Conservation (phyloP, 1,140 invertebrate species). For the Penaeus vannamei region DNA sequence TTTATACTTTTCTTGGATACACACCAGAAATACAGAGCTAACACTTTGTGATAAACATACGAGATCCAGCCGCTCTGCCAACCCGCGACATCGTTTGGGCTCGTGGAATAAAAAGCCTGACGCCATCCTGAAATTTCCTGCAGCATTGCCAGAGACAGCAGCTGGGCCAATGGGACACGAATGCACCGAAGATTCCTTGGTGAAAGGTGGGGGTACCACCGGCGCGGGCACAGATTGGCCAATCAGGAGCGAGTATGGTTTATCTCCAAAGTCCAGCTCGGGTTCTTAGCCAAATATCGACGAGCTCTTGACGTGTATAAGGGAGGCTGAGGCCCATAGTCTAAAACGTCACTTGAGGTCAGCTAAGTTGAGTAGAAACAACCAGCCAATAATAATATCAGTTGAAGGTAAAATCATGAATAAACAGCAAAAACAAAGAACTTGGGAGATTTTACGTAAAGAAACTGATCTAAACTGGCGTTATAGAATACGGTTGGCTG, state of each 20-base stretch:
- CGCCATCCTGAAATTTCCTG: no score
- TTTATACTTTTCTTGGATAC: no score
- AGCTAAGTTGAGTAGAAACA: no score
- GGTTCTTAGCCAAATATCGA: slow-evolving; percentile 49
- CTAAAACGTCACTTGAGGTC: slow-evolving; percentile 40
- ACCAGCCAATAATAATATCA: no score
- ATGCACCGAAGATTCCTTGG: not conserved
- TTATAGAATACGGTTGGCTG: slow-evolving; percentile 40
- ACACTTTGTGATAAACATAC: no score
- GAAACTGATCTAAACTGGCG: slow-evolving; percentile 8
- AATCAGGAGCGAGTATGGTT: slow-evolving; percentile 1
- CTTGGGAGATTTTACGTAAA: not conserved
- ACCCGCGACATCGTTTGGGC: no score
- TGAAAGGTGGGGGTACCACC: no score
- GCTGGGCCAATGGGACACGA: slow-evolving; percentile 1
- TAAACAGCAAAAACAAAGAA: not conserved
- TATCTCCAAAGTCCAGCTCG: slow-evolving; percentile 29
- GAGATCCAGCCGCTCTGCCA: no score
- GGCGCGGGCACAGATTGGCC: not conserved
- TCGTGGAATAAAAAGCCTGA: no score
- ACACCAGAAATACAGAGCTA: no score
- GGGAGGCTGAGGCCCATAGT: slow-evolving; percentile 28
- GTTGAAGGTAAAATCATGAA: not conserved
- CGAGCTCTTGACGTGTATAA: slow-evolving; percentile 47
- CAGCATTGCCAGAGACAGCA: not conserved